These are phyloP conservation scores for Lepidothrix coronata DNA, from an alignment of 2,113 vertebrate species.

Conservation along the genomic window DNA sequence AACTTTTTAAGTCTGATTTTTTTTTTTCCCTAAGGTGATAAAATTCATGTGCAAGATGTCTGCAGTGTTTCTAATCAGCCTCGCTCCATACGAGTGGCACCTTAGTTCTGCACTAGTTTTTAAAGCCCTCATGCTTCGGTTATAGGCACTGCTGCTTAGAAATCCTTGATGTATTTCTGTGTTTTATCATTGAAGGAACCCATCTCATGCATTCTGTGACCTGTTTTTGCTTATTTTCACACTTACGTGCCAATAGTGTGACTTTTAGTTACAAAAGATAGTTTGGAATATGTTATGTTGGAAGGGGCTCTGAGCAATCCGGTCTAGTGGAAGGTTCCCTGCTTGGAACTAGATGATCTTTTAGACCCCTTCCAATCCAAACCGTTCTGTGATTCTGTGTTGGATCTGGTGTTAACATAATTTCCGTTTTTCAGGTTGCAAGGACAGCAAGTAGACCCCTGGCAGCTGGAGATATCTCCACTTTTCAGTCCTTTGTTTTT, in stretches of 20 bases:
- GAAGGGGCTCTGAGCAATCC: not conserved
- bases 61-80: not conserved
- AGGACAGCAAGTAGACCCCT: conserved; percentile 91
- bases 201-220: not conserved
- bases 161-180: not conserved
- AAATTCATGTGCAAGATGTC: not conserved
- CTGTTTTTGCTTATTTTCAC: not conserved
- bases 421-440: conserved; percentile 76
- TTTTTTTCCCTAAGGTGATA: not conserved
- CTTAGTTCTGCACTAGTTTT: not conserved
- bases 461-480: conserved; percentile 87
- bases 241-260: not conserved
- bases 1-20: not conserved
- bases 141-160: not conserved
- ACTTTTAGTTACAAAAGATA: not conserved
- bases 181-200: not conserved
- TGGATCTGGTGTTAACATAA: not conserved
- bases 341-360: not conserved
- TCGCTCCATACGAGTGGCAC: not conserved
- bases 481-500: conserved; percentile 84
- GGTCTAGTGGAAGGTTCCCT: not conserved
- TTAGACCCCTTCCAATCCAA: not conserved
- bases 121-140: not conserved
- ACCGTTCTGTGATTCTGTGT: not conserved
- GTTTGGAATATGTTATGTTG: not conserved